Conservation (phyloP, 2,888 invertebrate species). For the Ornithoptera priamus region DNA sequence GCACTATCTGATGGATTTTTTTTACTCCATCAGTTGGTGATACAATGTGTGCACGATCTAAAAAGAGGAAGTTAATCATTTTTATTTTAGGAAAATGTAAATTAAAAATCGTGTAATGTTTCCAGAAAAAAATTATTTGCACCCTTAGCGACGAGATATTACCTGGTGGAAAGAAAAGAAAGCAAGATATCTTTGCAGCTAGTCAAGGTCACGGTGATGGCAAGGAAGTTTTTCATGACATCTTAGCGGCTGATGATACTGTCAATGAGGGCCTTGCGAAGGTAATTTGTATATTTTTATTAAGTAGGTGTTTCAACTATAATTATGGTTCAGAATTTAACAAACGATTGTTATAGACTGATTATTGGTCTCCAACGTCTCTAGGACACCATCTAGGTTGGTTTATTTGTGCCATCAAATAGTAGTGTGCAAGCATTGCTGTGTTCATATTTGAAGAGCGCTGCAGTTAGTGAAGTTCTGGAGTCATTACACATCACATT, state of each 20-base stretch:
- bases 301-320: not conserved
- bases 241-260: slow-evolving; percentile 52
- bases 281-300: slow-evolving; percentile 35
- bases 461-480: too few relatives aligned
- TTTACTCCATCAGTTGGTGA: too few relatives aligned
- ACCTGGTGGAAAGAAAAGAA: slow-evolving; percentile 47
- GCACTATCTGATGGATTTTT: too few relatives aligned
- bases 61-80: too few relatives aligned
- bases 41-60: too few relatives aligned
- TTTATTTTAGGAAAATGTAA: not conserved
- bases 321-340: not conserved
- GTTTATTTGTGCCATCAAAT: too few relatives aligned
- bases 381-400: too few relatives aligned
- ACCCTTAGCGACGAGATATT: slow-evolving; percentile 62
- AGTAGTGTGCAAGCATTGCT: too few relatives aligned
- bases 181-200: slow-evolving; percentile 45
- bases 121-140: slow-evolving; percentile 60
- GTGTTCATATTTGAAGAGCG: too few relatives aligned
- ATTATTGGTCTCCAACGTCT: too few relatives aligned
- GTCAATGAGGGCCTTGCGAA: slow-evolving; percentile 38
- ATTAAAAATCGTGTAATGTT: not conserved
- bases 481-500: too few relatives aligned
- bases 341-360: not conserved
- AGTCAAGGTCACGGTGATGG: slow-evolving; percentile 57
- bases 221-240: slow-evolving; percentile 52